Conservation (phyloP, 2,113 vertebrate genomes). For the Terrapene triunguis region DNA sequence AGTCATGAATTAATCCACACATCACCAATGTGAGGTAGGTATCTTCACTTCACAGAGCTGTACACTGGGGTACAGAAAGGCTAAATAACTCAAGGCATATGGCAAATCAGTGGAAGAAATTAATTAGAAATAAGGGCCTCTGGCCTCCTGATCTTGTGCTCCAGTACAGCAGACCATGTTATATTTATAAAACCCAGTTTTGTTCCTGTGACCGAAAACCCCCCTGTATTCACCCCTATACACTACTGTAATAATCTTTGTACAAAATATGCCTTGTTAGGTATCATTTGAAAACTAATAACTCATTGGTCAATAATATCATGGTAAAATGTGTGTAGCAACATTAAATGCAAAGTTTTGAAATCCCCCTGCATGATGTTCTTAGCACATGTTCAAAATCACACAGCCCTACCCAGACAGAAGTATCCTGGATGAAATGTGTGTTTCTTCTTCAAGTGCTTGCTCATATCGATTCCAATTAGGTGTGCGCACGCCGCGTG, state of each 20-base stretch:
- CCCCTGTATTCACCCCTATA: neutral
- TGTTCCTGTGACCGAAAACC: neutral
- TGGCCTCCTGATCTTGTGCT: neutral
- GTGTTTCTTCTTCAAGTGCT: neutral
- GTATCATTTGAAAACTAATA: neutral
- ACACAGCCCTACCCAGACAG: neutral
- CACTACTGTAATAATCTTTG: neutral
- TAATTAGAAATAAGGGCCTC: neutral
- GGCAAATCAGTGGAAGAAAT: neutral
- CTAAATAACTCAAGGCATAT: constrained; percentile 18
- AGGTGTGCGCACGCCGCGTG: no score
- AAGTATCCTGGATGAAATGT: neutral
- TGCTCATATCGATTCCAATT: no score
- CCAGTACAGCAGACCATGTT: neutral
- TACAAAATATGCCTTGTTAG: neutral
- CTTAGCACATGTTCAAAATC: neutral
- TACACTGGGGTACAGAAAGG: neutral
- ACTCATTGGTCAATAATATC: neutral
- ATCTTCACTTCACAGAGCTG: neutral
- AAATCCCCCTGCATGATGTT: neutral
- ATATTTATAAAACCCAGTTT: neutral
- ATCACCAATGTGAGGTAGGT: neutral
- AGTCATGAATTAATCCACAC: neutral
- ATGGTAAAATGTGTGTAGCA: neutral
- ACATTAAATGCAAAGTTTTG: neutral